A percentile compares a stretch with the other conserved stretches of the same genome.
Evolutionary conservation across 2,888 invertebrate genomes (phyloP).

Genomic region (Chalcis sispes): DNA sequence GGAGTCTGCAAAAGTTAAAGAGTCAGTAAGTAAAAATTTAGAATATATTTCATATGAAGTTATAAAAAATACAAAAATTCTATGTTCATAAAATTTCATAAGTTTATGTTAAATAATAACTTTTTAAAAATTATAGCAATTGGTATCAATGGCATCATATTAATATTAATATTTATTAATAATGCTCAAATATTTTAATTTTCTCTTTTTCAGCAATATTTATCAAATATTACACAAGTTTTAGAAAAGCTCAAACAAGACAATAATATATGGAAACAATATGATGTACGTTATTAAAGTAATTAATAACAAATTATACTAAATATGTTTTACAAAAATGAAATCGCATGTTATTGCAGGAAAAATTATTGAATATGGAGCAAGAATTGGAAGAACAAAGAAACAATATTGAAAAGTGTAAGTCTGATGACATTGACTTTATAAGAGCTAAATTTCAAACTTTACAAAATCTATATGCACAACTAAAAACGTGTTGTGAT

Average conservation of each 20-base stretch:
- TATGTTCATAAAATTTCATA: too few relatives aligned
- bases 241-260: conserved; percentile 60
- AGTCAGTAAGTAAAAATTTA: conserved; percentile 52
- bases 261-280: conserved; percentile 60
- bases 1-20: conserved; percentile 60
- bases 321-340: not conserved
- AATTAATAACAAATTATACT: not conserved
- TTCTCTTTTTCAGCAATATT: conserved; percentile 60
- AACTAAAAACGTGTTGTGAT: conserved; percentile 67
- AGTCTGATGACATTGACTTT: conserved; percentile 62
- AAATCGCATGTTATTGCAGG: conserved; percentile 58
- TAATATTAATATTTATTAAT: not conserved
- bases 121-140: too few relatives aligned
- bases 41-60: not conserved
- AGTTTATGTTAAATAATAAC: too few relatives aligned
- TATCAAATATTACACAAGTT: conserved; percentile 61
- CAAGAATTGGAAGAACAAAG: conserved; percentile 58
- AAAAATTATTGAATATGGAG: conserved; percentile 62
- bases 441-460: conserved; percentile 67
- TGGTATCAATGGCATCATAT: too few relatives aligned
- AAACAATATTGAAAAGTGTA: conserved; percentile 49
- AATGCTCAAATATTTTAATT: conserved; percentile 1
- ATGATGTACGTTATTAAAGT: conserved; percentile 60
- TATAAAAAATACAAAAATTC: too few relatives aligned
- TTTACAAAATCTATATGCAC: conserved; percentile 63